Conservation (phyloP, 2,888 invertebrate species). For the Nemurella pictetii region DNA sequence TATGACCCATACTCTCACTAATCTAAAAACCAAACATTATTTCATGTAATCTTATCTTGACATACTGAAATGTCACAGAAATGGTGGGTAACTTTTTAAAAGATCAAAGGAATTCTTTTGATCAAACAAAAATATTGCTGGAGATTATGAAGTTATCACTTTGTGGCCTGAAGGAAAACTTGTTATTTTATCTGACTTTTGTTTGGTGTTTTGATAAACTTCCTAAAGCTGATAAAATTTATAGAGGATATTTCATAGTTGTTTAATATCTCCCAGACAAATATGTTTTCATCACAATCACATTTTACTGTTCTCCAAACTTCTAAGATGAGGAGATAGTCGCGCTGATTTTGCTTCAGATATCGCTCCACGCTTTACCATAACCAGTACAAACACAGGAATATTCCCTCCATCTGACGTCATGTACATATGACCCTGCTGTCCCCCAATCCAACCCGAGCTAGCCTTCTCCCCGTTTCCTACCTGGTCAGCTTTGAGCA, state of each 20-base stretch:
- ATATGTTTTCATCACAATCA: not conserved
- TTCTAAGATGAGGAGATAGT: too few species aligned
- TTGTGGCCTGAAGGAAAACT: not conserved
- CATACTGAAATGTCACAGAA: not conserved
- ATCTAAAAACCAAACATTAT: not conserved
- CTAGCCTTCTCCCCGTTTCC: not conserved
- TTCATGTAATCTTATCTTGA: not conserved
- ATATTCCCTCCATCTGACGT: too few species aligned
- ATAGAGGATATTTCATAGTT: not conserved
- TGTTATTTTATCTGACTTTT: not conserved
- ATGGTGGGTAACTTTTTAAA: not conserved
- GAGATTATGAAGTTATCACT: not conserved
- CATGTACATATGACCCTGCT: too few species aligned
- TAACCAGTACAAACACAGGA: too few species aligned
- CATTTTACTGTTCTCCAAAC: too few species aligned
- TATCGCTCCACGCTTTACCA: too few species aligned
- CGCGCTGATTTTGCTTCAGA: too few species aligned
- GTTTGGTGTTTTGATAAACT: not conserved
- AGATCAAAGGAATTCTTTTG: not conserved
- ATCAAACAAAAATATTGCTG: not conserved
- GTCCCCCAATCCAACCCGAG: too few species aligned
- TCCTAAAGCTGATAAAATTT: not conserved
- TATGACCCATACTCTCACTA: not conserved
- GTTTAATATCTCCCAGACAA: not conserved
- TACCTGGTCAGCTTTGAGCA: slow-evolving; percentile 49